Base-by-base conservation (phyloP, 2,113 vertebrate species). In the Echinops telfairi region DNA sequence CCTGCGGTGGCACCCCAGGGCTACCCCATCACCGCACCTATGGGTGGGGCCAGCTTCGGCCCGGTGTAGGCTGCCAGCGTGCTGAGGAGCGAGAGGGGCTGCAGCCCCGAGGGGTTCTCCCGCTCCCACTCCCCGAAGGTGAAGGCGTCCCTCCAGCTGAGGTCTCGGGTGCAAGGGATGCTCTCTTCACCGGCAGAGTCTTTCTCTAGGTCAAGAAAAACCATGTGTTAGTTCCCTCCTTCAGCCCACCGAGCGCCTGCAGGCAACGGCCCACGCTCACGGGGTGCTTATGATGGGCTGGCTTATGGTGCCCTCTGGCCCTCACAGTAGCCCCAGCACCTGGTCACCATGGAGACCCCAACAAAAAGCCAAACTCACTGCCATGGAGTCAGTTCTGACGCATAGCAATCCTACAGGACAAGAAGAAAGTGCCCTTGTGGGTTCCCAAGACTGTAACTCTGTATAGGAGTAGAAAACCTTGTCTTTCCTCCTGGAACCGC, bases 71-170 rank as follows among this genome's bases (percentile, higher is more conserved):
- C 96, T 43, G 97, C 97, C 88, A 97, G 89, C 3, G 96, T 96
- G 81, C 95, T 89, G 78, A 97, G 97, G 80, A 96, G 97, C 0
- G 97, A 96, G 27, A 96, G 95, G 2, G 97, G 62, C 75, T 97
- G 97, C 0, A 16, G 96, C 23, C 93, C 88, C 2, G 96, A 95
- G 17, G 97, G 97, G 66, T 96, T 97, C 86, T 97, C 97, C 95
- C 97, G 90, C 85, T 97, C 97, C 96, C 97, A 97, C 62, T 97
- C 93, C 82, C 96, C 96, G 0, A 57, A 86, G 15, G 53, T 93
- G 88, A 97, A 62, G 0, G 95, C 86, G 0, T 92, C 84, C 82
- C 96, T 95, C 97, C 96, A 97, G 1, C 90, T 79, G 92, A 97
- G 90, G 84, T 96, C 88, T 0, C 22, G 3, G 36, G 92, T 97